Base-by-base conservation (phyloP, 2,888 invertebrate genomes). In the Plebejus argus region DNA sequence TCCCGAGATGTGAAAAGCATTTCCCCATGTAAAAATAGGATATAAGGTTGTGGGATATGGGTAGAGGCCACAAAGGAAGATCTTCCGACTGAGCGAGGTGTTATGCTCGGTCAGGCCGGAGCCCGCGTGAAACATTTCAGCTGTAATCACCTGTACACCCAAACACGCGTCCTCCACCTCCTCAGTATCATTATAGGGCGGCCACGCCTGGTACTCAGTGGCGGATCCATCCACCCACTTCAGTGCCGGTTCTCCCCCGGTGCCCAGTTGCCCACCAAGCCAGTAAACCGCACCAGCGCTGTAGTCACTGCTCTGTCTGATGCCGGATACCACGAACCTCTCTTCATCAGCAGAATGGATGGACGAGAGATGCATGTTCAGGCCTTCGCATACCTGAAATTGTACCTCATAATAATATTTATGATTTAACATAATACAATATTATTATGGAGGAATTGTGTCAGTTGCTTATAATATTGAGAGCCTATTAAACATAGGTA, bases 221-320 rank as follows among this genome's bases (percentile, higher is more conserved):
- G 91, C 90, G 80, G 94, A 94, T 49, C 96, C 96, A 87, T 97
- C 97, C 18, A 95, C 91, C 97, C 97, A 97, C 91, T 95, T 85
- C 39, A 92, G 84, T 79, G 66, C 28, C 18, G 66, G 66, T 10
- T 28, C 66, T 28, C 85, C 83, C 5, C 80, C 84, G 8, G 79
- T 82, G 0, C 81, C 81, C 56, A 95, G 85, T 20, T 85, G 86
- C 2, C 95, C 96, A 0, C 97, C 97, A 28, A 97, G 92, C 97
- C 97, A 97, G 91, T 97, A 97, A 78, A 96, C 94, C 3, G 96
- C 94, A 80, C 96, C 96, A 79, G 96, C 96, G 85, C 96, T 95
- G 89, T 97, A 97, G 83, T 97, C 97, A 76, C 95, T 94, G 84
- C 96, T 95, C 85, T 96, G 95, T 70, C 97, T 93, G 79, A 97